These are phyloP conservation scores for Petrosia ficiformis DNA, from an alignment of 37 sponge, comb jelly and placozoan genomes.

Conservation along the genomic window DNA sequence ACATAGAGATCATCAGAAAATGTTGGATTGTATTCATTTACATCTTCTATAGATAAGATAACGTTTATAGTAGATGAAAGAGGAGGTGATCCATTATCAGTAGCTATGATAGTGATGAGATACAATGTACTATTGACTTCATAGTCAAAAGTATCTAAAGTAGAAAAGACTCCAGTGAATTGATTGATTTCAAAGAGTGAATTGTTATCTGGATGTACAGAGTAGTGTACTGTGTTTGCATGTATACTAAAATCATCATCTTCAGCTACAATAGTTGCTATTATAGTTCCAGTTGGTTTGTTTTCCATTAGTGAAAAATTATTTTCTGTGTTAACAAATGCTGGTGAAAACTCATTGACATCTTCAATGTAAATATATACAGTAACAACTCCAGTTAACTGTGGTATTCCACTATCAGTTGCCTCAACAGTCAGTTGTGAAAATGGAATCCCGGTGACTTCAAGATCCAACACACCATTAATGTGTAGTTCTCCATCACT, in stretches of 20 bases:
- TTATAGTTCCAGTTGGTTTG: constrained; percentile 15
- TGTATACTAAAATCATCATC: constrained; percentile 16
- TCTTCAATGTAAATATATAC: constrained; percentile 29
- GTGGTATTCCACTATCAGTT: constrained; percentile 14
- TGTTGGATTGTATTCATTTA: constrained; percentile 57
- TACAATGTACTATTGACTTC: constrained; percentile 8
- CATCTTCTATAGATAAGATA: constrained; percentile 14
- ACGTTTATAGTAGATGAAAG: constrained; percentile 22
- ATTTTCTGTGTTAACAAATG: background rate
- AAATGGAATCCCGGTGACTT: background rate
- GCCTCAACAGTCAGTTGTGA: constrained; percentile 19
- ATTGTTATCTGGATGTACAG: constrained; percentile 19
- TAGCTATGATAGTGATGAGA: constrained; percentile 29
- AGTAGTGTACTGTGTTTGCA: constrained; percentile 8
- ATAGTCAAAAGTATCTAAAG: constrained; percentile 12
- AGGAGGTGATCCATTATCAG: constrained; percentile 41
- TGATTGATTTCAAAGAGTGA: background rate
- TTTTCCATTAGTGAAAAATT: constrained; percentile 20
- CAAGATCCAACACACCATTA: constrained; percentile 26
- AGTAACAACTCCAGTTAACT: constrained; percentile 8
- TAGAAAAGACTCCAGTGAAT: constrained; percentile 40
- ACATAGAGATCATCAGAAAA: constrained; percentile 31
- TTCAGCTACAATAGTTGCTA: constrained; percentile 2
- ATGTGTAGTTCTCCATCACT: constrained; percentile 1
- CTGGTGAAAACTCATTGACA: constrained; percentile 4